Evolutionary conservation across 2,888 invertebrate species (phyloP).

Genomic region (Hoplodrina blanda): DNA sequence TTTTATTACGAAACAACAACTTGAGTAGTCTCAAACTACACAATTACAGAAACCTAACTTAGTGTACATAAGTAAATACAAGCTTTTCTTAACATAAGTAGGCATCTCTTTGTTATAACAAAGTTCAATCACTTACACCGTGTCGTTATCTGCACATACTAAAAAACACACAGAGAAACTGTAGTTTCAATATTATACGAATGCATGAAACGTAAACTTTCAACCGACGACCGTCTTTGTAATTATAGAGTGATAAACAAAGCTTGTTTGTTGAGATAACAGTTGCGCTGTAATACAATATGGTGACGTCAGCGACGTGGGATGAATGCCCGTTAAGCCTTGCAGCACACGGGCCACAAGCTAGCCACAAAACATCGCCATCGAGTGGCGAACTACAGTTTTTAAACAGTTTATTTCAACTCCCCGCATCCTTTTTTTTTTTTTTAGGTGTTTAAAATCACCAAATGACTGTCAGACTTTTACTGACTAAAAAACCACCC

Average conservation of each 20-base stretch:
- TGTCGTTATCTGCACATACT: constrained; percentile 31
- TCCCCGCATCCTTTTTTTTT: too few species aligned
- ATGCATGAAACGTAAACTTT: constrained; percentile 42
- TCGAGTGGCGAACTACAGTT: too few species aligned
- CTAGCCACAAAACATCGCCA: too few species aligned
- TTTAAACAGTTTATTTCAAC: too few species aligned
- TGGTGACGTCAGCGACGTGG: constrained; percentile 27
- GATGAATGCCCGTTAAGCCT: not conserved
- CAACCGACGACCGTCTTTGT: constrained; percentile 13
- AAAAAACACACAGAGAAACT: constrained; percentile 16
- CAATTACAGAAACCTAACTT: not conserved
- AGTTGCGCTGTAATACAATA: constrained; percentile 20
- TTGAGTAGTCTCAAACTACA: not conserved
- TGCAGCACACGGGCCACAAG: too few species aligned
- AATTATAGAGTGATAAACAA: constrained; percentile 25
- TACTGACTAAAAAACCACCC: too few species aligned
- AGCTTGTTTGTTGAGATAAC: constrained; percentile 29
- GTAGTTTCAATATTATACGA: constrained; percentile 27
- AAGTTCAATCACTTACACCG: constrained; percentile 26
- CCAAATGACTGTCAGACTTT: too few species aligned
- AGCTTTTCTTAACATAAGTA: constrained; percentile 23
- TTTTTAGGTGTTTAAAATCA: too few species aligned
- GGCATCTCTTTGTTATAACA: constrained; percentile 33
- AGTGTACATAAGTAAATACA: not conserved
- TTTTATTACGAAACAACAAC: constrained; percentile 14